Evolutionary conservation across 1,140 invertebrate genomes (phyloP), one percentile per base, ranked within the genome.

Genomic region (Ylistrum balloti): DNA sequence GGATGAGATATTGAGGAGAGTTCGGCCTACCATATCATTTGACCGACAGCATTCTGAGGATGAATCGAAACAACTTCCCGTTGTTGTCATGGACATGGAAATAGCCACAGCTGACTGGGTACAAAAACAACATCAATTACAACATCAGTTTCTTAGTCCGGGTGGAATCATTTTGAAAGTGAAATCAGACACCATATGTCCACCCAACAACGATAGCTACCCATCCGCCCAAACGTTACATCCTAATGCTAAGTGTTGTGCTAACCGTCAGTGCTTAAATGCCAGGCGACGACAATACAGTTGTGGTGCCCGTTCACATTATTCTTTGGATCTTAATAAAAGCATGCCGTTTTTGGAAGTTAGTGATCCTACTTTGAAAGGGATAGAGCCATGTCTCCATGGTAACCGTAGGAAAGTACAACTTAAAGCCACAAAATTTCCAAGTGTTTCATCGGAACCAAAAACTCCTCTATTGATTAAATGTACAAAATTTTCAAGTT

Each of bases 131-230:
- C 89, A 92, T 33, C 87, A 89, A 7, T 88, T 90, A 90, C 91
- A 92, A 33, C 89, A 92, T n/a, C 87, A 89, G 13, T 90, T 90
- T 88, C 88, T 92, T 0, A 56, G 90, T 33, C 91, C 91, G 38
- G 91, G 91, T 48, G 89, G 89, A 34, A 35, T 90, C 1, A 92
- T 92, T 41, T 33, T 92, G 9, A 92, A 92, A 86, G 91, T 92
- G 0, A 92, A 92, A 88, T 92, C 91, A 0, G 91, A 92, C 48
- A 92, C 88, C 11, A 92, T 92, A 28, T 92, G 91, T 90, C 91
- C 91, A 85, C 89, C 88, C 33, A 89, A 87, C 17, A 91, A 88
- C 74, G 91, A 91, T 41, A 87, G 88, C 1, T 41, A 89, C 86
- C 90, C 90, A 88, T 91, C 90, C 90, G 86, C 45, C 33, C 34